These are phyloP conservation scores for Trachelus iudaicus DNA, from an alignment of 2,888 invertebrate species.

Conservation along the genomic window DNA sequence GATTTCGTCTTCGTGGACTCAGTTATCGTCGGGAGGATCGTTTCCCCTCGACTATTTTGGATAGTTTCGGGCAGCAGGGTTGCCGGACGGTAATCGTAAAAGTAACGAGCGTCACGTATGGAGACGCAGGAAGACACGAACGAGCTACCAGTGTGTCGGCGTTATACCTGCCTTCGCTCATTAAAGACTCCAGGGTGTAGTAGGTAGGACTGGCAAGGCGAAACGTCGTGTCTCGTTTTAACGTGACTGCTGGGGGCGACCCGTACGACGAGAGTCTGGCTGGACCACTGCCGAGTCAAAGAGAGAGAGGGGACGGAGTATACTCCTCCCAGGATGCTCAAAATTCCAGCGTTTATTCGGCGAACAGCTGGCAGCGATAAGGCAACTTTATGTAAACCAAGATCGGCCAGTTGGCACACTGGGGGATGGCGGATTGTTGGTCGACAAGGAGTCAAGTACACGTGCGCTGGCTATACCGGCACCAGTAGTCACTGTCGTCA, in stretches of 20 bases:
- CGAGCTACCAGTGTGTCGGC: neutral
- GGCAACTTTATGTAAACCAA: slow-evolving; percentile 32
- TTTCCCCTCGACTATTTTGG: neutral
- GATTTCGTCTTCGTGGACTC: neutral
- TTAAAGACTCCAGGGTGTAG: no score
- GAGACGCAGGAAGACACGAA: slow-evolving; percentile 22
- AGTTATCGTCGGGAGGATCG: neutral
- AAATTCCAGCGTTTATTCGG: no score
- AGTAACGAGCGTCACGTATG: neutral
- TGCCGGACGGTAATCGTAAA: neutral
- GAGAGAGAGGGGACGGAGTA: no score
- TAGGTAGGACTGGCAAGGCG: slow-evolving; percentile 7
- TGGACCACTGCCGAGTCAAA: slow-evolving; percentile 29
- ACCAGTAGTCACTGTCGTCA: no score
- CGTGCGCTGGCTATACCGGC: no score
- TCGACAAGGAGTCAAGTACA: no score
- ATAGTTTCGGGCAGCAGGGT: neutral
- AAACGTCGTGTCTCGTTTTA: slow-evolving; percentile 42
- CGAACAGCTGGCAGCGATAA: slow-evolving; percentile 25
- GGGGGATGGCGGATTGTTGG: no score
- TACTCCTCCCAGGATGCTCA: no score
- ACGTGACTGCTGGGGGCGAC: slow-evolving; percentile 42
- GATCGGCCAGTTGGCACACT: slow-evolving; percentile 13
- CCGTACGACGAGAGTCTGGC: slow-evolving; percentile 25
- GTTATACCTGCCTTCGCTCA: no score